Conservation (phyloP, 2,888 invertebrate genomes). For the Mesorhabditis sp. region DNA sequence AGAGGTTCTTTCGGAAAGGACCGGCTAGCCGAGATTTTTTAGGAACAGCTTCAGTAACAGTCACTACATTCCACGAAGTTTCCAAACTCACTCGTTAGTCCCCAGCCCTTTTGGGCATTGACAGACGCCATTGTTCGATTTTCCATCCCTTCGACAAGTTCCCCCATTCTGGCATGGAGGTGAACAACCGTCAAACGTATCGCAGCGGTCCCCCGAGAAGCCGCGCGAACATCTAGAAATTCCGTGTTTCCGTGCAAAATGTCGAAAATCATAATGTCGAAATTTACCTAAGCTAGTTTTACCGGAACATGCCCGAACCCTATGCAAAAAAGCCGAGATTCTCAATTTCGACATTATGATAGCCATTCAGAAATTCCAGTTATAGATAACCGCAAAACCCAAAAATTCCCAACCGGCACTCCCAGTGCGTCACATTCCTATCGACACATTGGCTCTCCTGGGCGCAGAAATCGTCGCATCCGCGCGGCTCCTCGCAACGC, state of each 20-base stretch:
- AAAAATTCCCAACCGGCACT: not conserved
- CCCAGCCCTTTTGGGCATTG: slow-evolving; percentile 52
- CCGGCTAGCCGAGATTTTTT: too few relatives aligned
- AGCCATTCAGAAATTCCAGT: too few relatives aligned
- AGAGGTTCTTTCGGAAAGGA: too few relatives aligned
- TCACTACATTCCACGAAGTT: not conserved
- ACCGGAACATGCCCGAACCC: too few relatives aligned
- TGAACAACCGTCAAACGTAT: slow-evolving; percentile 60
- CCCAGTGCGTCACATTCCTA: not conserved
- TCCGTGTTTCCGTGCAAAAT: not conserved
- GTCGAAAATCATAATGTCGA: too few relatives aligned
- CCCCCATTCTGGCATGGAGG: slow-evolving; percentile 60
- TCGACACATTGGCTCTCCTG: not conserved
- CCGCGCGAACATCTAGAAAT: slow-evolving; percentile 13
- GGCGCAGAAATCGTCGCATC: not conserved
- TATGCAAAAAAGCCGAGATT: too few relatives aligned
- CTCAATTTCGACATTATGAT: too few relatives aligned
- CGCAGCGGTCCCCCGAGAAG: slow-evolving; percentile 63
- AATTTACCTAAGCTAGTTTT: too few relatives aligned
- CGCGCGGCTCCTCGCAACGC: not conserved
- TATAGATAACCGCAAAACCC: too few relatives aligned
- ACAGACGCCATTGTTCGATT: slow-evolving; percentile 60
- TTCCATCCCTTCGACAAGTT: slow-evolving; percentile 58
- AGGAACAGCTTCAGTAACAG: too few relatives aligned
- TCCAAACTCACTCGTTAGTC: slow-evolving; percentile 6